These are phyloP conservation scores for Xylocampa areola DNA, from an alignment of 2,888 invertebrate genomes.

Conservation along the genomic window DNA sequence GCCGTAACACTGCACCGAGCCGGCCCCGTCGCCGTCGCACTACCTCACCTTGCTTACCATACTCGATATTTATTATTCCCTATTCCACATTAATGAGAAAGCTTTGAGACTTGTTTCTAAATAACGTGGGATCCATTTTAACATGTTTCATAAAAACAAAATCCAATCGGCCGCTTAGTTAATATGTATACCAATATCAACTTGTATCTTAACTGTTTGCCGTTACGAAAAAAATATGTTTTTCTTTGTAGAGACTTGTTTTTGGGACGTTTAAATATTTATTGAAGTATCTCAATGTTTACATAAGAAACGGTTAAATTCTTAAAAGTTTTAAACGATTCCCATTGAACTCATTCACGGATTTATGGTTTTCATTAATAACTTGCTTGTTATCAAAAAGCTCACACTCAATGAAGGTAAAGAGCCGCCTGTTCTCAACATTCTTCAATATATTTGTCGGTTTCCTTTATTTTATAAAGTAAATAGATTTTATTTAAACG, in stretches of 20 bases:
- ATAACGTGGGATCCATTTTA: constrained; percentile 55
- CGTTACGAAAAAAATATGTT: constrained; percentile 43
- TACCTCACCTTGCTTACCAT: constrained; percentile 62
- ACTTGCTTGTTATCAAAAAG: constrained; percentile 22
- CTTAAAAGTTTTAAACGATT: constrained; percentile 21
- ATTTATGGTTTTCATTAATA: constrained; percentile 29
- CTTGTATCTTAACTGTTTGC: constrained; percentile 63
- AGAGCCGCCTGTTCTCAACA: neutral
- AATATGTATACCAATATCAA: constrained; percentile 61
- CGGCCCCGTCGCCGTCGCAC: constrained; percentile 58
- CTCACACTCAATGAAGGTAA: constrained; percentile 22
- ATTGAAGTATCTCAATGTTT: constrained; percentile 47
- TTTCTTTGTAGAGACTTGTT: constrained; percentile 58
- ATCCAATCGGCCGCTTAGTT: constrained; percentile 57
- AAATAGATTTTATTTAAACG: constrained; percentile 7
- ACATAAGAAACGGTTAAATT: constrained; percentile 38
- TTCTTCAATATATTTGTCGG: constrained; percentile 3
- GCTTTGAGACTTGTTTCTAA: constrained; percentile 70
- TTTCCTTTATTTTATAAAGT: constrained; percentile 2
- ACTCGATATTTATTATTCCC: constrained; percentile 76
- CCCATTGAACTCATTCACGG: constrained; percentile 26
- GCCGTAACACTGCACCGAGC: constrained; percentile 85
- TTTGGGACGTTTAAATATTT: constrained; percentile 54
- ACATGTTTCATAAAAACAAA: constrained; percentile 57
- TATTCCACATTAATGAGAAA: constrained; percentile 74